Percentiles rank a stretch among this genome's conserved stretches.
Evolutionary conservation across 2,113 vertebrate genomes (phyloP).

Genomic region (Epinephelus cyanopodus): DNA sequence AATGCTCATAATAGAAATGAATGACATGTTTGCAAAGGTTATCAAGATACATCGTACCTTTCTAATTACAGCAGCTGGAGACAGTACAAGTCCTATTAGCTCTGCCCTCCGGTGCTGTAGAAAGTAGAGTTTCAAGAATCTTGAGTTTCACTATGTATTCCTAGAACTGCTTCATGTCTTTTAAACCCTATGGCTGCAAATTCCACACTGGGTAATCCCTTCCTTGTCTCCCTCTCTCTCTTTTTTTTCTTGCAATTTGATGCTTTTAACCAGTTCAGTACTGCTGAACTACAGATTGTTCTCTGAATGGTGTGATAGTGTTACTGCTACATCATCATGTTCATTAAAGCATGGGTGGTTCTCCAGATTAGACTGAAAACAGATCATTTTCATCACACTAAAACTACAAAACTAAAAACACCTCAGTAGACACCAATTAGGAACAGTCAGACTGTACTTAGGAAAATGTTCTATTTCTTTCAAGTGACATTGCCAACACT

Average conservation of each 20-base stretch:
- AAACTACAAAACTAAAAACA: background rate
- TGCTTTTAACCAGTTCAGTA: background rate
- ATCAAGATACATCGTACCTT: slow-evolving; percentile 38
- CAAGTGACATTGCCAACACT: slow-evolving; percentile 44
- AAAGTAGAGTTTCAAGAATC: slow-evolving; percentile 47
- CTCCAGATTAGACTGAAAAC: background rate
- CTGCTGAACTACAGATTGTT: background rate
- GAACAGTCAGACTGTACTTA: slow-evolving; percentile 62
- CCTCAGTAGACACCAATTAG: slow-evolving; percentile 42
- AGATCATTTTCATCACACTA: background rate
- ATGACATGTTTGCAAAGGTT: slow-evolving; percentile 21
- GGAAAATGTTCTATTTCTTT: slow-evolving; percentile 44
- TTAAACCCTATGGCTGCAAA: slow-evolving; percentile 39
- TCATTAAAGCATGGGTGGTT: background rate
- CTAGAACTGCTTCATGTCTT: slow-evolving; percentile 54
- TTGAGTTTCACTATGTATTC: slow-evolving; percentile 55
- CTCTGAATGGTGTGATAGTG: background rate
- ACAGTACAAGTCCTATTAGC: slow-evolving; percentile 40
- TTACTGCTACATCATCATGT: background rate
- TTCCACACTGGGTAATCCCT: slow-evolving; percentile 33
- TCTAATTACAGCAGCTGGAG: slow-evolving; percentile 55
- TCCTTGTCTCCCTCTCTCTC: slow-evolving; percentile 9
- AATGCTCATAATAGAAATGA: slow-evolving; percentile 12
- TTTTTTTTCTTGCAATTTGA: background rate
- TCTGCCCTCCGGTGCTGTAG: slow-evolving; percentile 52